Evolutionary conservation across 2,888 invertebrate genomes (phyloP), one percentile per base, ranked within the genome.

Genomic region (Leucophenga montana): DNA sequence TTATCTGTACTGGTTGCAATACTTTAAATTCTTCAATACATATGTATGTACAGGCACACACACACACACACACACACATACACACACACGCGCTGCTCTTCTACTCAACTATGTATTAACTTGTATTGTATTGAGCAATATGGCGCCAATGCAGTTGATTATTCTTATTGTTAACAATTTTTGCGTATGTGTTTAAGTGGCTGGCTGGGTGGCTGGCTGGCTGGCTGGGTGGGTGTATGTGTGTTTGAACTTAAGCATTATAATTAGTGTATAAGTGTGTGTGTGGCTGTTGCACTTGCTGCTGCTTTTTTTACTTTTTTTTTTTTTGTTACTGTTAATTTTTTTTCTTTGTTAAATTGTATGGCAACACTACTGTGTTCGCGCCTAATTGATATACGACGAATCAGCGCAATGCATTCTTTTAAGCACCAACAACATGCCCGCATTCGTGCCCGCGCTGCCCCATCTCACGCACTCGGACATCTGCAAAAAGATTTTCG

Each of bases 391-490:
- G 39, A 39, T 22, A 50, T 62, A 44, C 44, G 20, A 44, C 44
- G 39, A 39, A 11, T 39, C 39, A 54, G 44, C 46, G 50, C 33
- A 20, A 48, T 50, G 59, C 39, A 59, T 22, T 80, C 86, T 86
- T 87, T 91, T 92, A 87, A 90, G 91, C 78, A 93, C 90, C 75
- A 92, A 90, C 89, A 92, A 89, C 77, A 93, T 91, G 79, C 93
- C 93, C 88, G 92, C 92, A 85, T 91, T 92, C 90, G 93, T 92
- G 85, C 93, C 92, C 83, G 93, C 91, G 88, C 91, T 92, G 84
- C 93, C 92, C 92, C 93, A 93, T 89, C 92, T 92, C 77, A 92
- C 90, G 85, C 92, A 92, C 89, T 93, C 93, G 88, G 92, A 92
- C 89, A 92, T 92, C 93, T 93, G 90, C 59, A 91, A 92, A 90